Conservation (phyloP, 1,140 invertebrate genomes). For the Delia radicum region DNA sequence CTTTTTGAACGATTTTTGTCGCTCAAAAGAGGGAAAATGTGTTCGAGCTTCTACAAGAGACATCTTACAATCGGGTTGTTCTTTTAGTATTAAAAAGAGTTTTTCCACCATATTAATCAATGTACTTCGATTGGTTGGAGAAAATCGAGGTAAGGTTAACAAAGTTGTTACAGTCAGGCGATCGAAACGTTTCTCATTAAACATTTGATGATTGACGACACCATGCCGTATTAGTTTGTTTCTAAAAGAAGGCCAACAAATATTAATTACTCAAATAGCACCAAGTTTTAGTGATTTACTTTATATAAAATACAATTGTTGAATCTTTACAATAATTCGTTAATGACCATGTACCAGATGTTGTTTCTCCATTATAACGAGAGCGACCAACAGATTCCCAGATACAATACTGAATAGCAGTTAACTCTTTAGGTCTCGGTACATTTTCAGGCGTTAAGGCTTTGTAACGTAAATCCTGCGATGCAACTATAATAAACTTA, state of each 20-base stretch:
- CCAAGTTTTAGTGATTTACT: conserved; percentile 30
- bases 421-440: conserved; percentile 56
- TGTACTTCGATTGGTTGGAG: conserved; percentile 34
- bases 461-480: conserved; percentile 62
- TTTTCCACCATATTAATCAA: conserved; percentile 37
- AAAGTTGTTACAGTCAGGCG: conserved; percentile 29
- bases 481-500: conserved; percentile 72
- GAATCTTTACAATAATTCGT: conserved; percentile 60
- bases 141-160: conserved; percentile 25
- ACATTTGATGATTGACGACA: conserved; percentile 34
- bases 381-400: conserved; percentile 76
- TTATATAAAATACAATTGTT: conserved; percentile 46
- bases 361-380: conserved; percentile 70
- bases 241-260: conserved; percentile 30
- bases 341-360: conserved; percentile 63
- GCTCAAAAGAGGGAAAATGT: neutral
- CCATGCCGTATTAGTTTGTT: conserved; percentile 35
- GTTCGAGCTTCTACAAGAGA: conserved; percentile 28
- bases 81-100: conserved; percentile 36
- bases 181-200: conserved; percentile 34
- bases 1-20: conserved; percentile 33
- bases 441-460: conserved; percentile 61
- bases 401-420: conserved; percentile 67
- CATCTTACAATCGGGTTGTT: conserved; percentile 27
- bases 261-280: too few species aligned